Percentiles rank a stretch among this genome's conserved stretches.
phyloP scores from a whole-genome alignment of 2,113 vertebrate species.

The Dromas ardeola region DNA sequence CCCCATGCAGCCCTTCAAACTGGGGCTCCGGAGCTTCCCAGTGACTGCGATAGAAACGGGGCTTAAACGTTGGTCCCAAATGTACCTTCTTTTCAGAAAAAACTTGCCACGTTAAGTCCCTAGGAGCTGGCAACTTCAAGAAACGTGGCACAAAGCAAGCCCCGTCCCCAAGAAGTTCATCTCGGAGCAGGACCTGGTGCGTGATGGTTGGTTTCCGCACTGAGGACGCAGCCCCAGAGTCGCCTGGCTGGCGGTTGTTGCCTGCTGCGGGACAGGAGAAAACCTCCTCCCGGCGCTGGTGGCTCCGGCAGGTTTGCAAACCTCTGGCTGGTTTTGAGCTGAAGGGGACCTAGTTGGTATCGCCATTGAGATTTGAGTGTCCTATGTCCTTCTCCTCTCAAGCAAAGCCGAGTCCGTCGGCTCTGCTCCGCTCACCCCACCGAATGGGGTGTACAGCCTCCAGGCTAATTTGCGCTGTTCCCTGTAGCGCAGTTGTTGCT shows the following conservation, averaged over 20 bases:
- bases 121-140: background rate
- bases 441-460: background rate
- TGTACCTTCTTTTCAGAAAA: background rate
- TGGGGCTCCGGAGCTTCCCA: background rate
- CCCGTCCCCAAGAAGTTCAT: rapidly evolving
- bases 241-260: background rate
- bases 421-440: background rate
- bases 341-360: background rate
- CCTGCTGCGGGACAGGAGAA: background rate
- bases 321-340: background rate
- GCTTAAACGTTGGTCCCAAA: background rate
- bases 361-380: background rate
- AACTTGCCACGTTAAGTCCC: background rate
- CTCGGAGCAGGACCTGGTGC: background rate
- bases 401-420: background rate
- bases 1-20: background rate
- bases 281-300: background rate
- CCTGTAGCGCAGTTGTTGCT: background rate
- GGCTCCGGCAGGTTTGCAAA: background rate
- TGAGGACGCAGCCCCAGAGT: background rate
- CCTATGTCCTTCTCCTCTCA: background rate
- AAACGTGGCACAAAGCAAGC: background rate
- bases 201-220: background rate
- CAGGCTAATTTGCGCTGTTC: background rate
- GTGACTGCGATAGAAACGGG: background rate